A percentile compares a stretch with the other conserved stretches of the same genome.
These are phyloP conservation scores for Phyllopteryx taeniolatus DNA, from an alignment of 2,113 vertebrate species.

Conservation along the genomic window DNA sequence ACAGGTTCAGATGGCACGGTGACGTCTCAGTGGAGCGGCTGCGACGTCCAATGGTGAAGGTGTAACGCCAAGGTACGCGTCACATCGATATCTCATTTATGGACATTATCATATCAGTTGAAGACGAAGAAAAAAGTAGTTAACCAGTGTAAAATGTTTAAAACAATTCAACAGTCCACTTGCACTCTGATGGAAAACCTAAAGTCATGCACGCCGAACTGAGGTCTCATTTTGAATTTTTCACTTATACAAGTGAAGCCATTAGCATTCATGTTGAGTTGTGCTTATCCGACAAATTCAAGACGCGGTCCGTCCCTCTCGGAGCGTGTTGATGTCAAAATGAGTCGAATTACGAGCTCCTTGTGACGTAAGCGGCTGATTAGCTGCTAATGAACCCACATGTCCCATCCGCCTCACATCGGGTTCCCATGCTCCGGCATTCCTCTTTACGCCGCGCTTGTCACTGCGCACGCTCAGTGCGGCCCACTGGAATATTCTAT, in stretches of 20 bases:
- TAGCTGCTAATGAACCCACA: neutral
- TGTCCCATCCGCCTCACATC: neutral
- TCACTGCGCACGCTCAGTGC: neutral
- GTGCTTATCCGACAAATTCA: neutral
- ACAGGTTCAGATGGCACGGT: neutral
- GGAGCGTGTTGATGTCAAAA: constrained; percentile 1
- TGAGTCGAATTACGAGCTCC: neutral
- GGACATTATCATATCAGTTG: neutral
- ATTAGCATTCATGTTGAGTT: neutral
- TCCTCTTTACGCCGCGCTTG: neutral
- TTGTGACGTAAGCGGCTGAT: constrained; percentile 8
- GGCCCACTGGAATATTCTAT: constrained; percentile 26
- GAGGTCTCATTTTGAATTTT: neutral
- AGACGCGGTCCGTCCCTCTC: neutral
- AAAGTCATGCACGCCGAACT: neutral
- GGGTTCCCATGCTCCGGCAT: neutral
- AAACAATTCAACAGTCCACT: too few relatives aligned
- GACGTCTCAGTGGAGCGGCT: neutral
- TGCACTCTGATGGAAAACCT: neutral
- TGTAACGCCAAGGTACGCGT: neutral
- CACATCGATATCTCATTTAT: too few relatives aligned
- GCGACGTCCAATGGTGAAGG: neutral
- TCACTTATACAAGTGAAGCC: neutral
- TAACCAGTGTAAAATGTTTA: neutral
- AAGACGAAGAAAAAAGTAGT: neutral